These are phyloP conservation scores for Dryocosmus kuriphilus DNA, from an alignment of 2,888 invertebrate species.

Conservation along the genomic window DNA sequence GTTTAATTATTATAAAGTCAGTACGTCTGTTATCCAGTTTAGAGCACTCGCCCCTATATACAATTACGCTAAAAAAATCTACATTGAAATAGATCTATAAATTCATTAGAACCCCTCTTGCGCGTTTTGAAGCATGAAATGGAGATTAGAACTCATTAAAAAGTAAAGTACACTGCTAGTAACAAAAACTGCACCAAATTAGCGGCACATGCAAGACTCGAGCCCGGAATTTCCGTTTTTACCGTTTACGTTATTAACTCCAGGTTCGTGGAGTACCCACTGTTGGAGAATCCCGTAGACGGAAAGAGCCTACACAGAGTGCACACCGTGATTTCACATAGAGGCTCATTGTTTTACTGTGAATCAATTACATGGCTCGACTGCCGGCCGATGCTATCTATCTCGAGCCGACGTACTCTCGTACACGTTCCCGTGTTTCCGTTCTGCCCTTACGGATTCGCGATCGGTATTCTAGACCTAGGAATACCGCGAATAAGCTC, in stretches of 20 bases:
- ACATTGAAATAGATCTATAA: background rate
- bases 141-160: background rate
- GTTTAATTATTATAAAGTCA: too few species aligned
- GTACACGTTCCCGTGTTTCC: conserved; percentile 58
- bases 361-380: conserved; percentile 75
- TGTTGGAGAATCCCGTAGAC: conserved; percentile 31
- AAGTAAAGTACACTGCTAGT: background rate
- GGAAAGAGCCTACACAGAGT: conserved; percentile 47
- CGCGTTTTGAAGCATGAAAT: background rate
- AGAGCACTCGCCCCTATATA: too few species aligned
- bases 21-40: too few species aligned
- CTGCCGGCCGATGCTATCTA: conserved; percentile 72
- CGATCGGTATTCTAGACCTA: conserved; percentile 37
- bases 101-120: background rate
- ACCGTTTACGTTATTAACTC: conserved; percentile 24
- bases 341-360: conserved; percentile 73
- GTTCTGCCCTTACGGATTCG: conserved; percentile 53
- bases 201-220: conserved; percentile 14
- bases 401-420: conserved; percentile 56
- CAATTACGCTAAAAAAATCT: too few species aligned
- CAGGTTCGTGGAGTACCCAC: conserved; percentile 31
- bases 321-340: conserved; percentile 63
- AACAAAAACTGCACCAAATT: conserved; percentile 28
- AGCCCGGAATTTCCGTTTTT: conserved; percentile 9
- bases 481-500: conserved; percentile 60